Evolutionary conservation across 2,888 invertebrate species (phyloP).

Genomic region (Notodonta ziczac): DNA sequence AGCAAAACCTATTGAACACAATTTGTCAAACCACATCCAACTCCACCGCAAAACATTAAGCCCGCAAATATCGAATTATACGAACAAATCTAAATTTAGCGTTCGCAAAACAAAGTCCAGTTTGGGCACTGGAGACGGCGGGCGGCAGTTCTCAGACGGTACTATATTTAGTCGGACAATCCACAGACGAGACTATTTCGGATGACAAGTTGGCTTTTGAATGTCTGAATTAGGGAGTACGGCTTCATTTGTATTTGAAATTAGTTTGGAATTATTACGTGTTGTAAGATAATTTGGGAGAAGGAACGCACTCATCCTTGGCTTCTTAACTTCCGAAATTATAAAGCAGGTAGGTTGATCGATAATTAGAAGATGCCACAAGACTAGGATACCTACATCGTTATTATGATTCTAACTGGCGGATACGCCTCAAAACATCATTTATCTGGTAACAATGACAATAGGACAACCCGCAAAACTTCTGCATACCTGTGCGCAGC

Average conservation of each 20-base stretch:
- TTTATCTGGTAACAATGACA: no score
- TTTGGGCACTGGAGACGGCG: not conserved
- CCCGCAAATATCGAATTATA: not conserved
- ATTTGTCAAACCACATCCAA: not conserved
- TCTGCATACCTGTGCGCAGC: slow-evolving; percentile 84
- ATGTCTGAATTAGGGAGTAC: not conserved
- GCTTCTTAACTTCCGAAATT: no score
- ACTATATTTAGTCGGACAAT: not conserved
- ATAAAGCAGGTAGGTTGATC: no score
- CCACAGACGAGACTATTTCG: not conserved
- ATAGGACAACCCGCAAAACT: no score
- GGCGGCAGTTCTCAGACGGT: not conserved
- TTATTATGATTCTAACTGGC: no score
- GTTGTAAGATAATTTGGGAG: no score
- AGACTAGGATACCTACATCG: no score
- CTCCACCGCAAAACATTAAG: not conserved
- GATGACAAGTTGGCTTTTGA: not conserved
- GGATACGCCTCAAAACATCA: no score
- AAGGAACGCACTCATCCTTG: no score
- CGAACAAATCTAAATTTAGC: slow-evolving; percentile 6
- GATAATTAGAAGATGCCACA: no score
- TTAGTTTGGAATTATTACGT: not conserved
- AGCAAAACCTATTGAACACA: not conserved
- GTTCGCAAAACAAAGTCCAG: slow-evolving; percentile 1
- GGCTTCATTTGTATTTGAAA: not conserved